Conservation (phyloP, 2,797 vertebrate genomes). For the Sebastes hubbsi region DNA sequence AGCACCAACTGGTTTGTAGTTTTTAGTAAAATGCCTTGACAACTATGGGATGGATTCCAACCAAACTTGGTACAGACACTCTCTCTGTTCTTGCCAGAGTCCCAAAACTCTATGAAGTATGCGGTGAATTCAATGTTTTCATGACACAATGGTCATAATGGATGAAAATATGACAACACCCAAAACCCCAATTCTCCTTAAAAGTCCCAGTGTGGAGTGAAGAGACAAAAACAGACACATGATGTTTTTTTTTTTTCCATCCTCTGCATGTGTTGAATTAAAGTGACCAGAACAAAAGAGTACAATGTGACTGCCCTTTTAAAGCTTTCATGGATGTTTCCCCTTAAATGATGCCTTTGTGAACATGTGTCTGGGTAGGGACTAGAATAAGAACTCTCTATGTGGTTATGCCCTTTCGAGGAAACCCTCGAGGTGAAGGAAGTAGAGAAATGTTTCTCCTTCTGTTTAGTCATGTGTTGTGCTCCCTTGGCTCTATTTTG, state of each 20-base stretch:
- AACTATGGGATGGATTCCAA: neutral
- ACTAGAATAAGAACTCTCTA: slow-evolving; percentile 7
- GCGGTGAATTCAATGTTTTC: neutral
- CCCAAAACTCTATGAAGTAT: neutral
- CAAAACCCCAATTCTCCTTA: neutral
- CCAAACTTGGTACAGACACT: neutral
- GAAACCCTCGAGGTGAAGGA: slow-evolving; percentile 30
- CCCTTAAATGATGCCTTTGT: slow-evolving; percentile 27
- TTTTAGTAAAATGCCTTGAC: neutral
- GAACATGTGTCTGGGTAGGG: slow-evolving; percentile 6
- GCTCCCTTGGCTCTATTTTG: neutral
- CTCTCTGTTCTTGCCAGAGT: neutral
- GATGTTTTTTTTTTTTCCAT: neutral
- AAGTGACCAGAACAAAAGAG: neutral
- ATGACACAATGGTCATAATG: neutral
- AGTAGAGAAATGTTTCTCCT: slow-evolving; percentile 17
- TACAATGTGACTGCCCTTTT: slow-evolving; percentile 13
- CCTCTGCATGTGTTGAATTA: neutral
- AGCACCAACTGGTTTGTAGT: too few relatives aligned
- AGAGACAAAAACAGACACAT: neutral
- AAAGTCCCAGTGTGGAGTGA: neutral
- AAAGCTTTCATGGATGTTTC: neutral
- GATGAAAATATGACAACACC: neutral
- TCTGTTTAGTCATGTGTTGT: slow-evolving; percentile 41
- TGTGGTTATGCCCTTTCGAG: slow-evolving; percentile 44